Evolutionary conservation across 2,888 invertebrate genomes (phyloP), one percentile per base, ranked within the genome.

Genomic region (Pycnomerus fuliginosus): DNA sequence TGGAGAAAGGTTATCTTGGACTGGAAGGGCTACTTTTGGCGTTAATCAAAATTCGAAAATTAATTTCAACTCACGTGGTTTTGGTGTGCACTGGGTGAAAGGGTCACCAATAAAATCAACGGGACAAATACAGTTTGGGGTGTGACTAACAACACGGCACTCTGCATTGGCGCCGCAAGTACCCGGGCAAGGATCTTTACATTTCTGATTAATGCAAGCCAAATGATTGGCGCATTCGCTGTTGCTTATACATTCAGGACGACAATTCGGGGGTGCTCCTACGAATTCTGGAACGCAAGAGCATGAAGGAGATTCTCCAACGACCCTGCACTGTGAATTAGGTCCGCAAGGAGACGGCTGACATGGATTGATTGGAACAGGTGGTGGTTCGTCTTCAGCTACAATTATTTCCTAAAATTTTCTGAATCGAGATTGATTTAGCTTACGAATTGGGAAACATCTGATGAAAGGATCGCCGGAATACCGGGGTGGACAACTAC

Each of bases 321-420:
- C 71, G 50, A 82, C 77, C 63, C 80, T 80, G 60, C 89, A 90
- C 61, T 85, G 76, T 1, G 88, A 78, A 65, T 86, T 84, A 1
- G 86, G 81, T n/a, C 90, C 90, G 67, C 90, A 90, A 1, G 90
- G 89, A 22, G 85, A 84, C 35, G 88, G 87, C 38, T 75, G 72
- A 61, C 90, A 90, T n/a, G 87, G 85, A 60, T 87, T 80, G 16
- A 75, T 68, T 16, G 74, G 71, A 35, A 56, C 45, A 55, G 74
- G 61, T 43, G 69, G 55, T 56, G 74, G 70, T 38, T 34, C 33
- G 14, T 56, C 55, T 50, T 61, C 61, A 31, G 53, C 56, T 53
- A 44, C 12, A 44, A 52, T 33, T 16, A 16, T 2, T 2, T 38
- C 2, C 13, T 31, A 30, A 25, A 17, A 13, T 15, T 30, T 30